Evolutionary conservation across 2,888 invertebrate species (phyloP), one percentile per base, ranked within the genome.

Genomic region (Acrocera orbiculus): DNA sequence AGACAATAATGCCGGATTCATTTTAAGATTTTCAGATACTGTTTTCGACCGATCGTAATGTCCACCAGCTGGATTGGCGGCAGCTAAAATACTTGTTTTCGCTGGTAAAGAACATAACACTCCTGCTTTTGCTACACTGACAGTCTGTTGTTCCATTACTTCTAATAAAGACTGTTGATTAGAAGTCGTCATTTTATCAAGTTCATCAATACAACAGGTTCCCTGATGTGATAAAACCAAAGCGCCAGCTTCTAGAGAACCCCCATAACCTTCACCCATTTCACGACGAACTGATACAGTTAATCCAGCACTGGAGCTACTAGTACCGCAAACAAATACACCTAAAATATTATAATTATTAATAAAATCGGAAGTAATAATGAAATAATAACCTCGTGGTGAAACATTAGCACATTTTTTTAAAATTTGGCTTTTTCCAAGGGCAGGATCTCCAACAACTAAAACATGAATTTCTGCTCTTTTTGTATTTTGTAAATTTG

Each of bases 141-240:
- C 78, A 30, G 77, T 74, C 46, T 90, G 79, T 49, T 93, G 89
- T 53, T 95, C 93, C 89, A 95, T 89, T 1, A 85, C 83, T 64
- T 95, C 93, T 27, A 93, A 62, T 32, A 95, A 63, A 36, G 83
- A 77, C 51, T 75, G 71, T 57, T 85, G 79, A 50, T 83, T 80
- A 10, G 62, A 60, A 4, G 69, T 64, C n/a, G n/a, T n/a, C 73
- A 86, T 83, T 67, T 93, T 93, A 56, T 95, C 95, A 49, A 95
- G 82, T 60, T 95, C 93, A 56, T 95, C 95, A 28, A 95, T 83
- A 47, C 89, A 87, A 54, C 92, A 95, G 40, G 78, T 77, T 1
- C 93, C 93, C 46, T 73, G 75, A 54, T 86, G 83, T 13, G 90
- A 81, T 34, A 86, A 62, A 34, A 90, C 79, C 20, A 89, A 56